A percentile compares a stretch with the other conserved stretches of the same genome.
Conservation (phyloP, 2,888 invertebrate species). For the Patella ulyssiponensis region DNA sequence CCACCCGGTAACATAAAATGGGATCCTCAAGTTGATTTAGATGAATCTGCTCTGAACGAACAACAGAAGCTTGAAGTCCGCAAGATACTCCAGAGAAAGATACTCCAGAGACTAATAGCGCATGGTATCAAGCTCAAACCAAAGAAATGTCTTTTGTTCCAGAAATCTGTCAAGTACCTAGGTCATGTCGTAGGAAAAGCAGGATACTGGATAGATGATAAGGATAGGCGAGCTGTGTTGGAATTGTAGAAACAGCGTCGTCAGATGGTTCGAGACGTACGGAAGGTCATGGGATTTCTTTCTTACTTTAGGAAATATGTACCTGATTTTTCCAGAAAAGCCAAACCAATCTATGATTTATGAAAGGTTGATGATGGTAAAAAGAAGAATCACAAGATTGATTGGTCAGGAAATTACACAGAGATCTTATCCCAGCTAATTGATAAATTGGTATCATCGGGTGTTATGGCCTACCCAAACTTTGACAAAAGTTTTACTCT, state of each 20-base stretch:
- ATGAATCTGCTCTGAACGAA: no score
- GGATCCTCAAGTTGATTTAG: no score
- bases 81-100: neutral
- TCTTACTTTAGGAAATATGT: conserved; percentile 16
- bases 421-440: conserved; percentile 15
- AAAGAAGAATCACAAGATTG: neutral
- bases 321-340: conserved; percentile 15
- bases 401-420: conserved; percentile 22
- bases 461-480: conserved; percentile 23
- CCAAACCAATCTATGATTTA: conserved; percentile 12
- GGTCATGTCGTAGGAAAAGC: conserved; percentile 26
- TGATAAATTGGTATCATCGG: conserved; percentile 4
- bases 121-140: conserved; percentile 29
- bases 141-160: conserved; percentile 23
- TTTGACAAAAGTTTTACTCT: conserved; percentile 19
- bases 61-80: no score
- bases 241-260: conserved; percentile 18
- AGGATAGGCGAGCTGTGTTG: conserved; percentile 15
- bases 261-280: neutral
- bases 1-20: no score
- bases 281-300: conserved; percentile 21
- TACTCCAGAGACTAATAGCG: conserved; percentile 14
- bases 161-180: conserved; percentile 22
- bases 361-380: neutral
- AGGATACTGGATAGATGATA: neutral